phyloP scores from a whole-genome alignment of 64 coral and sea anemone genomes.

The Dendronephthya gigantea region DNA sequence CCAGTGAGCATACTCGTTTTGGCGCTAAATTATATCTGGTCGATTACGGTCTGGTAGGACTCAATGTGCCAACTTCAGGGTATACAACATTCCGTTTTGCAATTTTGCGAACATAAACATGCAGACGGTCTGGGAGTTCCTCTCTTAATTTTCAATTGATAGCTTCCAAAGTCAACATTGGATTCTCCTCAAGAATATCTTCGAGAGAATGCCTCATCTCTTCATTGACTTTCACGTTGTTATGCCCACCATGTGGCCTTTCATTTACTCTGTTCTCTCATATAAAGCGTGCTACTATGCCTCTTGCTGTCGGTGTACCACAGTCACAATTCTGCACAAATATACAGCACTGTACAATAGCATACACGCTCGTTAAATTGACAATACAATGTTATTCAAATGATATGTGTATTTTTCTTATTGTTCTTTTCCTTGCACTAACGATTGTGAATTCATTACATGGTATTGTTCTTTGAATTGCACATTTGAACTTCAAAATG shows the following conservation, averaged over 20 bases:
- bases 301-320: no score
- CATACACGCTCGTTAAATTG: not conserved
- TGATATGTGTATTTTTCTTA: not conserved
- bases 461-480: not conserved
- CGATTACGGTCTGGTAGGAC: not conserved
- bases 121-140: not conserved
- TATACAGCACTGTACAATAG: not conserved
- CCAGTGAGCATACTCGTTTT: not conserved
- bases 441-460: not conserved
- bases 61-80: no score
- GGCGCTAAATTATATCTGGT: not conserved
- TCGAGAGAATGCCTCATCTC: no score
- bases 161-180: not conserved
- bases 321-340: no score
- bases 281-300: no score
- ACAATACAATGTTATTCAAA: constrained; percentile 8
- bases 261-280: no score
- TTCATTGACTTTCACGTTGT: no score
- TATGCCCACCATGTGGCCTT: no score
- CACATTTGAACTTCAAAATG: not conserved
- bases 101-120: not conserved
- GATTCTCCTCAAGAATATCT: not conserved
- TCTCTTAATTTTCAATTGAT: not conserved
- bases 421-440: not conserved
- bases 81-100: not conserved